phyloP scores from a whole-genome alignment of 2,888 invertebrate species.

The Mesorhabditis spiculigera region DNA sequence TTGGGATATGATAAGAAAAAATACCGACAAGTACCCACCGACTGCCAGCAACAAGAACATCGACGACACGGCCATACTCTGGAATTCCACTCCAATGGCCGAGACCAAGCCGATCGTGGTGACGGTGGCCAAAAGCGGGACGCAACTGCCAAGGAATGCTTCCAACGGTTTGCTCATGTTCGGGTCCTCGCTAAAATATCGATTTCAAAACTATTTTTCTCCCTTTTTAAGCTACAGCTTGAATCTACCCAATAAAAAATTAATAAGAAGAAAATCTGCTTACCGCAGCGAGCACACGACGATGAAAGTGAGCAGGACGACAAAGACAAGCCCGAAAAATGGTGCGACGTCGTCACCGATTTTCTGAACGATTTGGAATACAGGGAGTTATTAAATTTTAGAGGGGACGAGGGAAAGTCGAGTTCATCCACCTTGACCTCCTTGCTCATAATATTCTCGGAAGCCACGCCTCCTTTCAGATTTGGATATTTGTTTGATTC shows the following conservation, averaged over 20 bases:
- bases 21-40: neutral
- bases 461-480: neutral
- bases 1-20: no score
- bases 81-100: neutral
- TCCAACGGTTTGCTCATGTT: constrained; percentile 6
- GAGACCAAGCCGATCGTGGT: constrained; percentile 1
- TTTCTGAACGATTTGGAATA: neutral
- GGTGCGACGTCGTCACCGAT: constrained; percentile 5
- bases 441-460: constrained; percentile 1
- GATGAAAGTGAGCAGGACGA: neutral
- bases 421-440: neutral
- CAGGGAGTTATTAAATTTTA: neutral
- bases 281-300: neutral
- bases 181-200: neutral
- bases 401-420: neutral
- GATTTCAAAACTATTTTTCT: neutral
- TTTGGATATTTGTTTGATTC: constrained; percentile 1
- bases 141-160: neutral
- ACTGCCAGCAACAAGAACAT: constrained; percentile 1
- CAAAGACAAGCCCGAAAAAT: neutral
- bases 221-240: neutral
- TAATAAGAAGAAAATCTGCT: no score
- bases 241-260: no score
- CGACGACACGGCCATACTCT: constrained; percentile 5
- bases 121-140: neutral